Evolutionary conservation across 53 echinoderm and acorn worm genomes (phyloP), one percentile per base, ranked within the genome.

Genomic region (Echinarachnius parma): DNA sequence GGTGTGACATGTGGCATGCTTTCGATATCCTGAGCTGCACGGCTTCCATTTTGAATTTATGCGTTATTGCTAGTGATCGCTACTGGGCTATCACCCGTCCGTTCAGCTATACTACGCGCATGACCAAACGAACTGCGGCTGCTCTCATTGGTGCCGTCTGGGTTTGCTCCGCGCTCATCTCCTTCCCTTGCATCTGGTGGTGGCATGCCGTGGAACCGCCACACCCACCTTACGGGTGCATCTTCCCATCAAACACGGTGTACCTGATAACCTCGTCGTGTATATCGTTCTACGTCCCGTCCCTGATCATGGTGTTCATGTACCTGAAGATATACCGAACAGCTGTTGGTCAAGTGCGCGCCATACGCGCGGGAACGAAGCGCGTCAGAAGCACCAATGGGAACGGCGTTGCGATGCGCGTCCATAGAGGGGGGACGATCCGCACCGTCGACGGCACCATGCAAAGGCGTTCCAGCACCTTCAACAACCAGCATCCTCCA

Each of bases 51-150:
- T 77, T 88, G 56, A 88, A 92, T 65, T 54, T 98, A 21, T 92
- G 92, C 44, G 89, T 83, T 8, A 98, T 98, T 30, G 84, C 84
- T 9, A 46, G 92, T 34, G 98, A 98, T 68, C 67, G 98, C 27
- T 98, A 87, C 64, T 86, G 87, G 66, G 98, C 98, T n/a, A 92
- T 92, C 21, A 92, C 98, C 21, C 81, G 77, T 44, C 98, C 98
- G 4, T 84, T 98, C 77, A 82, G 86, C 36, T 98, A 98, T 47
- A 88, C 84, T 34, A 85, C 68, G 36, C 68, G 75, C 44, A 88
- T 98, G 76, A 87, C 88, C 20, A 82, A 80, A 49, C 72, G 61
- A 11, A 77, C 71, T 44, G 98, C 91, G 3, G 49, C 85, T 19
- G 36, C 78, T 0, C 81, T 87, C 28, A 88, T 98, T 52, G 86